Conservation (phyloP, 1,140 invertebrate species). For the Helicoverpa armigera region DNA sequence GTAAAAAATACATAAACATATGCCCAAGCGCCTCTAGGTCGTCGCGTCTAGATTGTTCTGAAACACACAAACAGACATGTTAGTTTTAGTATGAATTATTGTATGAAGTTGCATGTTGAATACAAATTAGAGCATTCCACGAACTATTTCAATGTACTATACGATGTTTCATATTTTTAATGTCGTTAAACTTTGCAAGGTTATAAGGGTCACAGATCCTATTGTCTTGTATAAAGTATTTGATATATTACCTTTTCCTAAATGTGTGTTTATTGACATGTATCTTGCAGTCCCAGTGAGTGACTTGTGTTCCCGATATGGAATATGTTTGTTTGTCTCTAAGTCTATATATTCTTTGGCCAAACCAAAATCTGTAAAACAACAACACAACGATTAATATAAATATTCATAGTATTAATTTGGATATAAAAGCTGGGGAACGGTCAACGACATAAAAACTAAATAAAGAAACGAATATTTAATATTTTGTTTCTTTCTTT, state of each 20-base stretch:
- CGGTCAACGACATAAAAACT: background rate
- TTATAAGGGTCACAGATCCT: conserved; percentile 28
- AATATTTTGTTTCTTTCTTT: too few relatives aligned
- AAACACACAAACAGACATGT: conserved; percentile 62
- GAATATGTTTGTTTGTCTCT: conserved; percentile 99
- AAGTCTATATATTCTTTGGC: conserved; percentile 99
- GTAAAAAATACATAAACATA: conserved; percentile 99
- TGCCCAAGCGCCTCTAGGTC: conserved; percentile 99
- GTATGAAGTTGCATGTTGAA: conserved; percentile 38
- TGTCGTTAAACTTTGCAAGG: conserved; percentile 27
- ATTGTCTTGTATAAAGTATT: background rate
- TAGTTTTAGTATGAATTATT: conserved; percentile 34
- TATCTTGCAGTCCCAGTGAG: conserved; percentile 99
- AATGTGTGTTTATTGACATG: conserved; percentile 99
- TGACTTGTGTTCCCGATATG: conserved; percentile 99
- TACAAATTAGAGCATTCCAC: conserved; percentile 39
- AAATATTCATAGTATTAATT: background rate
- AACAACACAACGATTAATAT: conserved; percentile 54
- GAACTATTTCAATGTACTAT: conserved; percentile 32
- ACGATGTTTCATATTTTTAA: conserved; percentile 2
- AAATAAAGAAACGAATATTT: too few relatives aligned
- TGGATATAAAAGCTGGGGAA: too few relatives aligned
- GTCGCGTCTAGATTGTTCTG: conserved; percentile 99
- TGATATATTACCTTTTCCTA: conserved; percentile 95
- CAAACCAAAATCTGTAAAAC: conserved; percentile 97